Evolutionary conservation across 2,797 vertebrate genomes (phyloP).

Genomic region (Crenuchus spilurus): DNA sequence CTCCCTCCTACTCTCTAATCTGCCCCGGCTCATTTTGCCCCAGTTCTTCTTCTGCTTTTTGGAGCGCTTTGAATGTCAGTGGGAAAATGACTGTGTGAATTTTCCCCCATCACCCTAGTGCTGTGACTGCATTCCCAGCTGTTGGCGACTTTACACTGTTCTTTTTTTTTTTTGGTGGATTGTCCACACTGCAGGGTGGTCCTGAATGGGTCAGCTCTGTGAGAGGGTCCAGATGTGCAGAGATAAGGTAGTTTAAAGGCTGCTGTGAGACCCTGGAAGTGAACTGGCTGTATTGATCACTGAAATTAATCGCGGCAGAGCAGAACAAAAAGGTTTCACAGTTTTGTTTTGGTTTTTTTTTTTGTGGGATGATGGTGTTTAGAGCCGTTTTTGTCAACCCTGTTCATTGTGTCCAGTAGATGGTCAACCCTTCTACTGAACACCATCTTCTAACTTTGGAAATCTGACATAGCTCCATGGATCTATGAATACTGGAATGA

Average conservation of each 20-base stretch:
- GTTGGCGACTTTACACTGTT: slow-evolving; percentile 20
- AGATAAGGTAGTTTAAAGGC: slow-evolving; percentile 34
- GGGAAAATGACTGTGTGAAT: slow-evolving; percentile 23
- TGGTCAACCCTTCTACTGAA: too few relatives aligned
- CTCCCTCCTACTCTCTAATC: background rate
- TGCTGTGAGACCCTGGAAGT: slow-evolving; percentile 18
- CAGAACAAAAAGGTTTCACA: background rate
- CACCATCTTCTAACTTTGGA: too few relatives aligned
- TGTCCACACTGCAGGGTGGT: slow-evolving; percentile 5
- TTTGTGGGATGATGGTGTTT: too few relatives aligned
- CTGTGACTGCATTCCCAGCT: slow-evolving; percentile 26
- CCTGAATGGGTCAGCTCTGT: slow-evolving; percentile 17
- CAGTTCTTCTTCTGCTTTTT: background rate
- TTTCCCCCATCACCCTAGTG: slow-evolving; percentile 1
- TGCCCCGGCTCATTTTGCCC: background rate
- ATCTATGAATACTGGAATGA: too few relatives aligned
- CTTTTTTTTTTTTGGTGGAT: slow-evolving; percentile 2
- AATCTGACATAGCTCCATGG: too few relatives aligned
- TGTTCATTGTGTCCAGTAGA: too few relatives aligned
- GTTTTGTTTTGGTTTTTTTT: too few relatives aligned
- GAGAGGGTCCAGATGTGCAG: slow-evolving; percentile 41
- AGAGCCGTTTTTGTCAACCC: too few relatives aligned
- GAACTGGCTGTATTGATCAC: slow-evolving; percentile 32
- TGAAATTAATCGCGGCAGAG: slow-evolving; percentile 10
- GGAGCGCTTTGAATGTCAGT: background rate